Conservation (phyloP, 1,140 invertebrate genomes). For the Achroia grisella region DNA sequence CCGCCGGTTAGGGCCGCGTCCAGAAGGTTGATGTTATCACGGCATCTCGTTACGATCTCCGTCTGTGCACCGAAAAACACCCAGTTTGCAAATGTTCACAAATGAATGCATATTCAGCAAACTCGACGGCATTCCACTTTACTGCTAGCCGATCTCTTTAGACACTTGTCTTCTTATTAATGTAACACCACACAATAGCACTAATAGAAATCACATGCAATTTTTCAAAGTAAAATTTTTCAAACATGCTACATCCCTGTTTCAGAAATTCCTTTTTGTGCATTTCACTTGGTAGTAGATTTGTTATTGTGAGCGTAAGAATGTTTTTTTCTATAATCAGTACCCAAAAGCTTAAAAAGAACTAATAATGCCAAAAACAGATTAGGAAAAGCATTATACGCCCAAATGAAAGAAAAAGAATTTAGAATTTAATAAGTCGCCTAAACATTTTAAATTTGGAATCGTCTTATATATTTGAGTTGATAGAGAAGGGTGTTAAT, state of each 20-base stretch:
- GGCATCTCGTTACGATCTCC: slow-evolving; percentile 60
- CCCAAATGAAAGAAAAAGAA: slow-evolving; percentile 5
- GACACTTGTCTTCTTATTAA: too few species aligned
- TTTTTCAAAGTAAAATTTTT: too few species aligned
- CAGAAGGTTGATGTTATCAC: slow-evolving; percentile 63
- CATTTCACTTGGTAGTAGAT: too few species aligned
- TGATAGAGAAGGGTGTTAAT: slow-evolving; percentile 71
- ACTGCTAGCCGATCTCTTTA: too few species aligned
- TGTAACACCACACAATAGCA: too few species aligned
- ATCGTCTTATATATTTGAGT: slow-evolving; percentile 12
- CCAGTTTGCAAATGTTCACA: slow-evolving; percentile 29
- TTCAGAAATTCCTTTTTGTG: too few species aligned
- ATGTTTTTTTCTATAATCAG: too few species aligned
- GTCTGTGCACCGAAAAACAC: slow-evolving; percentile 54
- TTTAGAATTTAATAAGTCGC: slow-evolving; percentile 3
- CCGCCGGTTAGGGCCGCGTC: slow-evolving; percentile 51
- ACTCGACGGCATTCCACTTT: not conserved
- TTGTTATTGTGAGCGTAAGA: too few species aligned
- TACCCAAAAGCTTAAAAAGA: slow-evolving; percentile 4
- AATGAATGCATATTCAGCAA: slow-evolving; percentile 11
- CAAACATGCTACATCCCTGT: too few species aligned
- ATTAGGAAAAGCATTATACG: slow-evolving; percentile 38
- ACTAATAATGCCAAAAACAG: slow-evolving; percentile 38
- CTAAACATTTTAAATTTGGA: too few species aligned
- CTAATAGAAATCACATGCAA: too few species aligned